Percentiles rank a stretch among this genome's conserved stretches.
These are phyloP conservation scores for Masnerella sp. DNA, from an alignment of 2,888 invertebrate species.

Conservation along the genomic window DNA sequence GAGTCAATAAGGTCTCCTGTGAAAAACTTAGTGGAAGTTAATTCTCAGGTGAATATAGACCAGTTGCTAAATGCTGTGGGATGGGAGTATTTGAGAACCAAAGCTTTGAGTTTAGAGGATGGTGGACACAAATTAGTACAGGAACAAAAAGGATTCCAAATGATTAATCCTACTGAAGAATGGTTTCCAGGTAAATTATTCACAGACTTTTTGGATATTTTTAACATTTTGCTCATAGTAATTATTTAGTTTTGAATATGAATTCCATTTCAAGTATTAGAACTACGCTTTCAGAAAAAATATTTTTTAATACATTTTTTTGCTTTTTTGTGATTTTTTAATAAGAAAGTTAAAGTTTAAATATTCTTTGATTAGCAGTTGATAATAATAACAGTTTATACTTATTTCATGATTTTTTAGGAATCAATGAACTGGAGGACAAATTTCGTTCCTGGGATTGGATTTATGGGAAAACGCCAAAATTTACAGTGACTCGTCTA, in stretches of 20 bases:
- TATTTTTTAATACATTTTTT: too few relatives aligned
- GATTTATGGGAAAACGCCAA: conserved; percentile 92
- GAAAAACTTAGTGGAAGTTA: conserved; percentile 88
- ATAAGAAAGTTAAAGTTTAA: too few relatives aligned
- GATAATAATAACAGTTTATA: too few relatives aligned
- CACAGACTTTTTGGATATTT: too few relatives aligned
- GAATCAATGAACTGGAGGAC: conserved; percentile 84
- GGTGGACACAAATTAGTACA: conserved; percentile 85
- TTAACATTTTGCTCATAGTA: too few relatives aligned
- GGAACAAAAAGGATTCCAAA: conserved; percentile 90
- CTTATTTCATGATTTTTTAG: too few relatives aligned
- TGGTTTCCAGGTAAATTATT: conserved; percentile 86
- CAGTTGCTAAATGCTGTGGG: conserved; percentile 88
- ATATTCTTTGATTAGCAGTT: too few relatives aligned
- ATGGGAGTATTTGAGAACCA: conserved; percentile 89
- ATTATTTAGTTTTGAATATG: too few relatives aligned
- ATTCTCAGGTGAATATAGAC: conserved; percentile 84
- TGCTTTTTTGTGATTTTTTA: too few relatives aligned
- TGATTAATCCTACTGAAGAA: conserved; percentile 90
- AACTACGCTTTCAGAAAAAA: too few relatives aligned
- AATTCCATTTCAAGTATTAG: too few relatives aligned
- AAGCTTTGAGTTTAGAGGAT: conserved; percentile 83
- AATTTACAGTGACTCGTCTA: conserved; percentile 85
- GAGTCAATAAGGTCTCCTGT: conserved; percentile 89
- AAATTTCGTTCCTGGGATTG: conserved; percentile 91